phyloP scores from a whole-genome alignment of 1,140 invertebrate species.

The Ceratina australensis region DNA sequence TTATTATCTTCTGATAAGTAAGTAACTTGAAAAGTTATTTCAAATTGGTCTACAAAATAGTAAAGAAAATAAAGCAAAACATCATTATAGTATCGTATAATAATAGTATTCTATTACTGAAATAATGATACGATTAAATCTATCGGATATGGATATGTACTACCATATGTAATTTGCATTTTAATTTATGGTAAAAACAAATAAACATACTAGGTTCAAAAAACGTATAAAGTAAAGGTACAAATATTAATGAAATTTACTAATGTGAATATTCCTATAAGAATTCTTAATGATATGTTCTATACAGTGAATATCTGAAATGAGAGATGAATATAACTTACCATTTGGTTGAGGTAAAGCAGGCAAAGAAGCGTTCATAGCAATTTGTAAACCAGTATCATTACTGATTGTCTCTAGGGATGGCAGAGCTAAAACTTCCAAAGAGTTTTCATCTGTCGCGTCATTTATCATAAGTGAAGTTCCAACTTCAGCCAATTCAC shows the following conservation, averaged over 20 bases:
- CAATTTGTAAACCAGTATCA: conserved; percentile 16
- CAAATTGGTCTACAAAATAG: conserved; percentile 69
- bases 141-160: not conserved
- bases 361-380: conserved; percentile 52
- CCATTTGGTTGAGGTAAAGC: conserved; percentile 67
- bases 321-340: conserved; percentile 32
- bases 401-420: conserved; percentile 49
- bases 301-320: not conserved
- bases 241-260: not conserved
- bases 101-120: not conserved
- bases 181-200: not conserved
- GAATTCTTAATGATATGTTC: not conserved
- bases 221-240: not conserved
- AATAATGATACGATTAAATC: conserved; percentile 5
- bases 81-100: conserved; percentile 4
- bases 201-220: not conserved
- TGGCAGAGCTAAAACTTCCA: conserved; percentile 66
- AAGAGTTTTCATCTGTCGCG: conserved; percentile 59
- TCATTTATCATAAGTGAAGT: conserved; percentile 73
- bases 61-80: conserved; percentile 28
- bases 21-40: conserved; percentile 72
- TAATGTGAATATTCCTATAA: not conserved
- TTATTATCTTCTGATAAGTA: conserved; percentile 66
- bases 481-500: conserved; percentile 71
- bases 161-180: not conserved